Conservation (phyloP, 2,113 vertebrate genomes). For the Petrocephalus microphthalmus region DNA sequence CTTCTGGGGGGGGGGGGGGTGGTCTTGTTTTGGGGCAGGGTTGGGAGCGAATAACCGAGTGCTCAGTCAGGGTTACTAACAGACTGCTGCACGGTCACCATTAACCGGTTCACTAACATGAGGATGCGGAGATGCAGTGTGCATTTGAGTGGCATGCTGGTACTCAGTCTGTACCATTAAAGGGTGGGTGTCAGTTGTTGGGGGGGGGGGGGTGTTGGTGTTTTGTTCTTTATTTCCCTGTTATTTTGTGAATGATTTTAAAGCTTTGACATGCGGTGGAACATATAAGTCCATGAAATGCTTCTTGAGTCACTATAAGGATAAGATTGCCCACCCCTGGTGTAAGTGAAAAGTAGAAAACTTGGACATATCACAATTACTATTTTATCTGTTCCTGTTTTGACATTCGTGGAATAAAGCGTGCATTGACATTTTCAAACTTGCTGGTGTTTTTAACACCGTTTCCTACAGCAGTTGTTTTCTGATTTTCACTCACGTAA, state of each 20-base stretch:
- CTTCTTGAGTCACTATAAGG: constrained; percentile 14
- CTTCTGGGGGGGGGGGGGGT: not conserved
- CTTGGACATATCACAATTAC: not conserved
- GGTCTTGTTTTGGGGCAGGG: not conserved
- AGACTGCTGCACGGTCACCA: constrained; percentile 11
- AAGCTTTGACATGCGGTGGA: not conserved
- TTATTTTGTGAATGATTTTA: not conserved
- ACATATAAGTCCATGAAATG: not conserved
- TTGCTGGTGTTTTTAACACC: not conserved
- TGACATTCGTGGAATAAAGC: not conserved
- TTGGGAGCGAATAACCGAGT: not conserved
- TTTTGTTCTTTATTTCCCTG: not conserved
- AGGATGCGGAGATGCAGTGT: not conserved
- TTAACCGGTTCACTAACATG: constrained; percentile 4
- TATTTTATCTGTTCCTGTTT: not conserved
- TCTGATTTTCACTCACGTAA: not conserved
- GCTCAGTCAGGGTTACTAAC: constrained; percentile 11
- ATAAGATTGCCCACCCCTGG: not conserved
- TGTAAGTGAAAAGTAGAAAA: not conserved
- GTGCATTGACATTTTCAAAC: not conserved
- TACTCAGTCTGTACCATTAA: not conserved
- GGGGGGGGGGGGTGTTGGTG: not conserved
- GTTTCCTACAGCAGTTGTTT: not conserved
- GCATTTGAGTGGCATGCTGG: not conserved
- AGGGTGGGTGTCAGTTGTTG: not conserved